Conservation (phyloP, 2,797 vertebrate species). For the Siniperca scherzeri region DNA sequence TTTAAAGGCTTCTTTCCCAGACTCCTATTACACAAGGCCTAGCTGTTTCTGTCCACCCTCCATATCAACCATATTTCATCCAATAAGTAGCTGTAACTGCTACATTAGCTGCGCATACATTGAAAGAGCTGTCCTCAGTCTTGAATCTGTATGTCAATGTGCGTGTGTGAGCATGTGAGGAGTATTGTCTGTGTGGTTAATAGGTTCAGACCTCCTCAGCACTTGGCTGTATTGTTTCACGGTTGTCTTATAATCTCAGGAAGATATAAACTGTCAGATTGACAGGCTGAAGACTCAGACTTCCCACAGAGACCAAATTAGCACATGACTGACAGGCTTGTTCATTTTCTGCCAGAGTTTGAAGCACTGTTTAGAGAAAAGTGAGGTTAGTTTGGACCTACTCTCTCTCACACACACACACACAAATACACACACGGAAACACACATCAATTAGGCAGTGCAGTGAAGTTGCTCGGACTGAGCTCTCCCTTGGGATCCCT, state of each 20-base stretch:
- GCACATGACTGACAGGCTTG: conserved; percentile 70
- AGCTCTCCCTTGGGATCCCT: conserved; percentile 40
- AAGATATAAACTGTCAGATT: conserved; percentile 46
- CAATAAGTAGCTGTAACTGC: conserved; percentile 80
- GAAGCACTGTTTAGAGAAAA: conserved; percentile 39
- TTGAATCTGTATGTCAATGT: conserved; percentile 40
- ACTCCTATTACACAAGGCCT: conserved; percentile 7
- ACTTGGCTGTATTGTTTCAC: conserved; percentile 59
- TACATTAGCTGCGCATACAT: conserved; percentile 79
- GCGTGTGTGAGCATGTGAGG: conserved; percentile 12
- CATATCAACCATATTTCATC: conserved; percentile 76
- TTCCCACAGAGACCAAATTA: conserved; percentile 49
- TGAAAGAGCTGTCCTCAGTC: conserved; percentile 57
- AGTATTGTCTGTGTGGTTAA: conserved; percentile 37
- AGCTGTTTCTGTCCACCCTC: conserved; percentile 47
- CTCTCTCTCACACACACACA: conserved; percentile 1
- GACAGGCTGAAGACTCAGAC: conserved; percentile 46
- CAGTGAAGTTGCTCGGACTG: conserved; percentile 59
- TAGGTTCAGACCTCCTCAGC: conserved; percentile 46
- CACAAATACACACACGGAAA: conserved; percentile 32
- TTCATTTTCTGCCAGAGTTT: conserved; percentile 44
- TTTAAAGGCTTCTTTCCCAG: conserved; percentile 10
- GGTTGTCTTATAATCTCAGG: conserved; percentile 56
- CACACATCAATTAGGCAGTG: conserved; percentile 66
- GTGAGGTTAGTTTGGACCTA: conserved; percentile 29